Percentiles rank a stretch among this genome's conserved stretches.
Conservation (phyloP, 2,797 vertebrate genomes). For the Danio albolineatus region DNA sequence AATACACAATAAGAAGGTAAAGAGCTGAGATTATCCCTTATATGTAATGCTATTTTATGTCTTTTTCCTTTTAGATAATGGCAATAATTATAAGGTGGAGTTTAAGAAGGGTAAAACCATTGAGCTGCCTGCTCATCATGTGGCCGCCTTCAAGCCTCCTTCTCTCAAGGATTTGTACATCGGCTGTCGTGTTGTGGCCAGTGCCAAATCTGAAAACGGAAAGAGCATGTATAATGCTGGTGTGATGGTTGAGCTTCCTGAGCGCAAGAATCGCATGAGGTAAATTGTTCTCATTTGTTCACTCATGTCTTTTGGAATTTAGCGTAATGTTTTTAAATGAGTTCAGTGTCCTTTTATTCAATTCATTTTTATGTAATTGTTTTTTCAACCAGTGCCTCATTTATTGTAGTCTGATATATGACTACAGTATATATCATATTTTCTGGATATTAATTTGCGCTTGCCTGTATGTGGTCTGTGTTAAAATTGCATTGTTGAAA, state of each 20-base stretch:
- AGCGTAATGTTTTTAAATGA: too few relatives aligned
- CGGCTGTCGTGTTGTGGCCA: conserved; percentile 88
- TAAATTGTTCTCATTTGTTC: conserved; percentile 58
- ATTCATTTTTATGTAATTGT: too few relatives aligned
- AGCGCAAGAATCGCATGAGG: conserved; percentile 91
- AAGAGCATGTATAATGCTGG: conserved; percentile 85
- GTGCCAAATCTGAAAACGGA: conserved; percentile 82
- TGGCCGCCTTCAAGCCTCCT: conserved; percentile 85
- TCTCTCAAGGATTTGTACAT: conserved; percentile 82
- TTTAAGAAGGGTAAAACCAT: conserved; percentile 90
- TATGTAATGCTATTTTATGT: too few relatives aligned
- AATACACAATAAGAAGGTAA: too few relatives aligned
- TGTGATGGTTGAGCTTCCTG: conserved; percentile 89
- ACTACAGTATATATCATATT: background rate
- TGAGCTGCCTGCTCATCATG: conserved; percentile 89
- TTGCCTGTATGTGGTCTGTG: too few relatives aligned
- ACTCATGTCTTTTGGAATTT: too few relatives aligned
- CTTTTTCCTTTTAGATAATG: conserved; percentile 53
- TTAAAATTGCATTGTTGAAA: too few relatives aligned
- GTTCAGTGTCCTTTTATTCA: too few relatives aligned
- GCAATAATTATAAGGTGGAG: conserved; percentile 86
- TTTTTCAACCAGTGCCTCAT: background rate
- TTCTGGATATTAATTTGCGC: too few relatives aligned
- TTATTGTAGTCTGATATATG: background rate
- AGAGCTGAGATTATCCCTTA: too few relatives aligned